Base-by-base conservation (phyloP, 2,888 invertebrate species). In the Parnassius apollo region DNA sequence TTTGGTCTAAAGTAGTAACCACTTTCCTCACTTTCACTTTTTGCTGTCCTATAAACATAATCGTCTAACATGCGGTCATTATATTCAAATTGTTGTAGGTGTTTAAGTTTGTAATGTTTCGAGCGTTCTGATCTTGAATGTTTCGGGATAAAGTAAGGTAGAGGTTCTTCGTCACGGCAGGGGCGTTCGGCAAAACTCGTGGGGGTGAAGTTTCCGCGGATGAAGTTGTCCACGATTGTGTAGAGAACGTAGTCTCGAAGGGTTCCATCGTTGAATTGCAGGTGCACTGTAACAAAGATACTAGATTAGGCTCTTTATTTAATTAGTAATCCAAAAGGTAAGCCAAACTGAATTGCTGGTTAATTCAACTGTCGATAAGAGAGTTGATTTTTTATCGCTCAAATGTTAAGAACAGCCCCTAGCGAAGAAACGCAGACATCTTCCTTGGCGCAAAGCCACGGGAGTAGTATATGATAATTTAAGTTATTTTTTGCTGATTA, bases 171-270 rank as follows among this genome's bases (percentile, higher is more conserved):
- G 65, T 83, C 83, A 42, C 76, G 70, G 75, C 91, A 91, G 1
- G 90, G 80, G 22, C 80, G 76, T 60, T 91, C 91, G 0, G 78
- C 68, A 69, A 74, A 75, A 57, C 80, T 77, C 53, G 87, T 89
- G 0, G 90, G 90, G 0, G 91, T 91, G 77, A 91, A 91, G 82
- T 91, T 91, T 22, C 91, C 91, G 2, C 83, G 72, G 69, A 87
- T 79, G 71, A 78, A 81, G 73, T 78, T 82, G 61, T 84, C 85
- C 42, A 91, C 83, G 48, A 86, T 77, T 0, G 88, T 83, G 72
- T 89, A 85, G 42, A 91, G 81, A 1, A 83, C 86, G 78, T 87
- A 91, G 76, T 91, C 90, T 1, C 82, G 78, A 4, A 91, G 82
- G 0, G 74, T 68, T 9, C 70, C 42, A 25, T 83, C 87, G 59